Base-by-base conservation (phyloP, 2,888 invertebrate genomes). In the Sinodicranocentrus sp. region DNA sequence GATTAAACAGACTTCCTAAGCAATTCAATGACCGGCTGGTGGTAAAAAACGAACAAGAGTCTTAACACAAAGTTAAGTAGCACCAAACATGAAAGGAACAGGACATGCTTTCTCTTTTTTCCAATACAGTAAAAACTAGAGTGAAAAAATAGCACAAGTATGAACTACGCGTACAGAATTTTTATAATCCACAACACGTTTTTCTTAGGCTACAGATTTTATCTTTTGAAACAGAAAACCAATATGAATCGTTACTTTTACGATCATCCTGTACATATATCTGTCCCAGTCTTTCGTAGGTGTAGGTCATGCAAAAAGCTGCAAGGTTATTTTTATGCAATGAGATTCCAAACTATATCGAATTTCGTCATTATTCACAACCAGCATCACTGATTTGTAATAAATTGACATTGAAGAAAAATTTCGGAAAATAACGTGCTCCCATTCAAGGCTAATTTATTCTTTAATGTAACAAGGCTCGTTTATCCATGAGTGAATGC, bases 21-120 rank as follows among this genome's bases (percentile, higher is more conserved):
- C 52, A 75, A 75, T 63, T 75, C 75, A 65, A 75, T 75, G 75
- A 75, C 75, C 73, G 52, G 25, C 68, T 65, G n/a, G 61, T n/a
- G 28, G 61, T 61, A 61, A 61, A 61, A 61, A 3, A 15, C 25
- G 19, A n/a, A n/a, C 13, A 13, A 54, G 54, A 21, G 54, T 19
- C 54, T 23, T 48, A 6, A 21, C 54, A 33, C 33, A 33, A 33
- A 33, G 33, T 33, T 33, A 33, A 33, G 33, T 33, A 33, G 3
- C 10, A 33, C 3, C 3, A 33, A 33, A 33, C 33, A 33, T 3
- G 33, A 33, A 33, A 33, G 33, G 10, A 10, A 10, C 33, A 33
- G 10, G 33, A 10, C n/a, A n/a, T n/a, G 33, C 33, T 33, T 33
- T 10, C 33, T 33, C 33, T 33, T 6, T 33, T 33, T 10, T 33